Evolutionary conservation across 1,140 invertebrate genomes (phyloP).

Genomic region (Mercenaria mercenaria): DNA sequence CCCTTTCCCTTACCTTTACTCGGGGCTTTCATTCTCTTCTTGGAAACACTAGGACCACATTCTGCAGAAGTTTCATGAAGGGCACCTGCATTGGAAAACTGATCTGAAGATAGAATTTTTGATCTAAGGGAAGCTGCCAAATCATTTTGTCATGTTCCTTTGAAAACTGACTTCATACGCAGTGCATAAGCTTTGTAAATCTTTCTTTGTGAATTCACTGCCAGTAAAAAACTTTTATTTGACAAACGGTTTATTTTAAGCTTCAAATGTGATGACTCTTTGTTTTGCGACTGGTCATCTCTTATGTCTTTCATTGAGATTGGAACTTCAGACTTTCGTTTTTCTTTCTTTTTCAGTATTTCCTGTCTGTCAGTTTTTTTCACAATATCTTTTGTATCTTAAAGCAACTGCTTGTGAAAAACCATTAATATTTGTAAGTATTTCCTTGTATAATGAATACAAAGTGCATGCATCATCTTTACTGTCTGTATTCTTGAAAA

Average conservation of each 20-base stretch:
- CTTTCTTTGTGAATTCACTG: not conserved
- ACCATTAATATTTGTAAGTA: slow-evolving; percentile 10
- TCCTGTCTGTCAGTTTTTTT: not conserved
- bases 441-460: not conserved
- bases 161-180: not conserved
- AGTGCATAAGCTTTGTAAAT: not conserved
- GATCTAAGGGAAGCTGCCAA: too few species aligned
- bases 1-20: not conserved
- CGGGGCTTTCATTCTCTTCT: not conserved
- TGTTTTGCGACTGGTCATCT: not conserved
- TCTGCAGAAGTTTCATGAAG: too few species aligned
- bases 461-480: too few species aligned
- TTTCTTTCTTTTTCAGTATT: not conserved
- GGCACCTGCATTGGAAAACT: too few species aligned
- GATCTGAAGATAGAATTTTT: too few species aligned
- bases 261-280: not conserved
- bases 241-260: not conserved
- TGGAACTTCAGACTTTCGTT: not conserved
- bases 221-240: not conserved
- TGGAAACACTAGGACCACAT: too few species aligned
- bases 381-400: not conserved
- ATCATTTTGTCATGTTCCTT: too few species aligned
- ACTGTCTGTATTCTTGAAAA: not conserved
- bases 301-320: not conserved
- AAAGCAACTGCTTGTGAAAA: not conserved